Evolutionary conservation across 1,140 invertebrate genomes (phyloP).

Genomic region (Drosophila sulfurigaster): DNA sequence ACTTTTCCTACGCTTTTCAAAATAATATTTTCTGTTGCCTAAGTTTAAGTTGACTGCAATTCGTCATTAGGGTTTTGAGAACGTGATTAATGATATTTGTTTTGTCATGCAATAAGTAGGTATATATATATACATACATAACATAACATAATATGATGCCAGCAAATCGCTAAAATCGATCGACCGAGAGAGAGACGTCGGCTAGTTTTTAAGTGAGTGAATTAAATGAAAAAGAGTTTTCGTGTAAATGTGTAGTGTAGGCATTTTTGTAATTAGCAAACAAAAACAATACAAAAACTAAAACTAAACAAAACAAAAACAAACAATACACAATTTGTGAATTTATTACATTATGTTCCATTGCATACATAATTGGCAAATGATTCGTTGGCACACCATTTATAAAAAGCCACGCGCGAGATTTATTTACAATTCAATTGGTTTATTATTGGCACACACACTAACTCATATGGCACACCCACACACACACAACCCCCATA

Average conservation of each 20-base stretch:
- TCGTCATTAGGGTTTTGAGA: constrained; percentile 41
- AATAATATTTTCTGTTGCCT: constrained; percentile 72
- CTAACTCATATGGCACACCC: neutral
- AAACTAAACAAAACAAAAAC: constrained; percentile 53
- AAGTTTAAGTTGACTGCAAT: constrained; percentile 75
- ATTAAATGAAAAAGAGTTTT: constrained; percentile 37
- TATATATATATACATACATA: constrained; percentile 2
- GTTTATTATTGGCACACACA: constrained; percentile 69
- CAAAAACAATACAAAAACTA: constrained; percentile 24
- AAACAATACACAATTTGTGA: constrained; percentile 56
- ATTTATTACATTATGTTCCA: constrained; percentile 70
- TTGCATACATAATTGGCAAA: constrained; percentile 38
- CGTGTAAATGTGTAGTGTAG: constrained; percentile 77
- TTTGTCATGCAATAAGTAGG: constrained; percentile 62
- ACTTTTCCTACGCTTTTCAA: constrained; percentile 67
- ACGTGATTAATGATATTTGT: constrained; percentile 73
- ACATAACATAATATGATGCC: constrained; percentile 37
- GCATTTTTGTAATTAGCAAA: constrained; percentile 79
- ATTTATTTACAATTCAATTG: constrained; percentile 71
- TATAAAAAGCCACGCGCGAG: constrained; percentile 30
- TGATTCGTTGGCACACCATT: constrained; percentile 31
- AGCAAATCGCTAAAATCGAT: constrained; percentile 62
- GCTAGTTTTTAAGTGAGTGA: constrained; percentile 61
- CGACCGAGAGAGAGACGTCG: constrained; percentile 56
- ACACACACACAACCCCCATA: constrained; percentile 1